phyloP scores from a whole-genome alignment of 1,140 invertebrate species.

The Drosophila sechellia region DNA sequence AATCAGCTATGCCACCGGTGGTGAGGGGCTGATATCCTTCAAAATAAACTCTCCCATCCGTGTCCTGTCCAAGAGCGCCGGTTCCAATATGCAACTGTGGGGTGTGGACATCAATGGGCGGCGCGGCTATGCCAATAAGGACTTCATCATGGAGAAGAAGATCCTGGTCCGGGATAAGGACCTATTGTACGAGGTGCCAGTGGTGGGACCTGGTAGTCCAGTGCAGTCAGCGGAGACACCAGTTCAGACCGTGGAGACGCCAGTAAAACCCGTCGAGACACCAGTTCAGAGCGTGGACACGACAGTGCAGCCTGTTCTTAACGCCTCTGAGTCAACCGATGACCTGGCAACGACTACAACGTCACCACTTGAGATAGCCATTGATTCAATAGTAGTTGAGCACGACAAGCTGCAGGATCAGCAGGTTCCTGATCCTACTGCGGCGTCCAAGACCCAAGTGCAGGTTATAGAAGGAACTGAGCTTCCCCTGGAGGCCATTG shows the following conservation, averaged over 20 bases:
- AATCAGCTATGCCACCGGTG: constrained; percentile 86
- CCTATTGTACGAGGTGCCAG: constrained; percentile 58
- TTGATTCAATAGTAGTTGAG: constrained; percentile 53
- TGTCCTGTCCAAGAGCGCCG: constrained; percentile 90
- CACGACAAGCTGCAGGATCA: constrained; percentile 30
- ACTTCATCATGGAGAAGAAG: constrained; percentile 84
- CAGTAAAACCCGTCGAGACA: constrained; percentile 17
- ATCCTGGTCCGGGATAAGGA: constrained; percentile 44
- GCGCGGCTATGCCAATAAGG: constrained; percentile 88
- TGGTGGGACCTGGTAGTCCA: constrained; percentile 36
- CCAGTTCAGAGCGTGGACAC: background rate
- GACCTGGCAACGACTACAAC: constrained; percentile 58
- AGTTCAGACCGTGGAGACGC: constrained; percentile 19
- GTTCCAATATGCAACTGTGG: constrained; percentile 88
- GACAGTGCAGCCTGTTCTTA: constrained; percentile 34
- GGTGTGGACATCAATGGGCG: constrained; percentile 89
- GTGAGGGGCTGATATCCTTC: constrained; percentile 88
- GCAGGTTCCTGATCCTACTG: constrained; percentile 36
- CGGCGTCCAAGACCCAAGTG: constrained; percentile 45
- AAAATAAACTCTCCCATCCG: constrained; percentile 86
- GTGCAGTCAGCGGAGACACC: background rate
- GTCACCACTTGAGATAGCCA: constrained; percentile 56
- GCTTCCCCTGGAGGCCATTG: constrained; percentile 53
- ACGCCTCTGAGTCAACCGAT: constrained; percentile 59
- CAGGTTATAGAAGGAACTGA: constrained; percentile 72